Conservation (phyloP, 2,797 vertebrate genomes). For the Muraenolepis orangiensis region DNA sequence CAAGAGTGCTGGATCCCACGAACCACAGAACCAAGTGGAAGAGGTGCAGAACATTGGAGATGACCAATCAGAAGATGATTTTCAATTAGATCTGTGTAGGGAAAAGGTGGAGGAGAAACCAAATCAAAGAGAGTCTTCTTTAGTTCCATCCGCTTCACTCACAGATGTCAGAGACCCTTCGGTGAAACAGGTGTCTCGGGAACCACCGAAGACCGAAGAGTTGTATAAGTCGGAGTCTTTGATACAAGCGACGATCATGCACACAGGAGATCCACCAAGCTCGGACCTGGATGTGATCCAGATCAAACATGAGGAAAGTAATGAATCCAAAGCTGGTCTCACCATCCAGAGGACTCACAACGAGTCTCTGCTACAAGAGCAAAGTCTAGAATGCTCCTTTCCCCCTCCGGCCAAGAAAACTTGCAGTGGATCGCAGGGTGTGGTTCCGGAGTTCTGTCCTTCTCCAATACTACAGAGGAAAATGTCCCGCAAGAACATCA, state of each 20-base stretch:
- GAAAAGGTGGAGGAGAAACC: constrained; percentile 45
- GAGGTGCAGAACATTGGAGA: constrained; percentile 34
- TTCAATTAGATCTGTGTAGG: constrained; percentile 49
- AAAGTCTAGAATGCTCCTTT: constrained; percentile 65
- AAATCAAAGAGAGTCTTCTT: constrained; percentile 30
- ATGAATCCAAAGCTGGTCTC: constrained; percentile 45
- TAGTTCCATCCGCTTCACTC: constrained; percentile 35
- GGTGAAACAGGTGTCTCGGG: constrained; percentile 36
- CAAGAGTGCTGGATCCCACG: constrained; percentile 14
- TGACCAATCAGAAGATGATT: constrained; percentile 44
- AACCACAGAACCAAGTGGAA: constrained; percentile 27
- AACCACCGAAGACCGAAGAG: constrained; percentile 42
- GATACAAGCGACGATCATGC: constrained; percentile 6
- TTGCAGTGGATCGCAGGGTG: constrained; percentile 70
- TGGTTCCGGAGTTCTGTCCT: constrained; percentile 70
- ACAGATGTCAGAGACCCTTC: constrained; percentile 35
- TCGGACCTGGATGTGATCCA: constrained; percentile 24
- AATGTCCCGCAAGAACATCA: constrained; percentile 75
- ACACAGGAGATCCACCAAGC: constrained; percentile 20
- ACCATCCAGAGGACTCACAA: constrained; percentile 42
- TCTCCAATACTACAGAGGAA: constrained; percentile 77
- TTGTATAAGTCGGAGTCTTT: constrained; percentile 28
- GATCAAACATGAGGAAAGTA: constrained; percentile 30
- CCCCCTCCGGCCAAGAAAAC: constrained; percentile 79
- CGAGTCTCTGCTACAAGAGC: constrained; percentile 40